These are phyloP conservation scores for Neotoxoptera formosana DNA, from an alignment of 1,140 invertebrate genomes.

Conservation along the genomic window DNA sequence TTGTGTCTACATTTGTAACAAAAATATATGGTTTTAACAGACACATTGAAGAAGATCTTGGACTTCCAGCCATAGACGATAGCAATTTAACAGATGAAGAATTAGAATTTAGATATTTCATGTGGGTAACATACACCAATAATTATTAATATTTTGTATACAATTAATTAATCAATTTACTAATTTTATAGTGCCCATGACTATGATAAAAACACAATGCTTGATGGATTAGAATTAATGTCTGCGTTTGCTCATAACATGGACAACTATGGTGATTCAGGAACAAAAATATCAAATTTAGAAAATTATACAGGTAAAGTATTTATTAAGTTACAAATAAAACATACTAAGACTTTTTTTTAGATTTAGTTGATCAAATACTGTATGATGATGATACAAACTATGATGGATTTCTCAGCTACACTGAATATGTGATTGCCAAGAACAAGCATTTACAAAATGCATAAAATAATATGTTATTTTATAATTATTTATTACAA, in stretches of 20 bases:
- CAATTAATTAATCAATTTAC: neutral
- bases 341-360: neutral
- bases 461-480: conserved; percentile 1
- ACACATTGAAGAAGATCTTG: conserved; percentile 78
- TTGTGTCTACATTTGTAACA: neutral
- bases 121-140: conserved; percentile 63
- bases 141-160: neutral
- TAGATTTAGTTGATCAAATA: conserved; percentile 74
- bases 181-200: conserved; percentile 73
- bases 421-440: conserved; percentile 74
- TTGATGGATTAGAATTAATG: conserved; percentile 83
- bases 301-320: conserved; percentile 30
- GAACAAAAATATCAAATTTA: conserved; percentile 6
- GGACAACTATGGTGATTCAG: conserved; percentile 62
- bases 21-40: conserved; percentile 63
- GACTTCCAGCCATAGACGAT: conserved; percentile 65
- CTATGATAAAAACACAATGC: conserved; percentile 78
- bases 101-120: conserved; percentile 75
- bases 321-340: neutral
- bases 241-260: conserved; percentile 66
- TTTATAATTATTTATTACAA: neutral
- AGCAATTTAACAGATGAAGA: conserved; percentile 76
- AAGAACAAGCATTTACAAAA: conserved; percentile 59
- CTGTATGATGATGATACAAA: conserved; percentile 79
- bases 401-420: conserved; percentile 82